Base-by-base conservation (phyloP, 37 sponge, comb jelly and placozoan species). In the Ephydatia muelleri region DNA sequence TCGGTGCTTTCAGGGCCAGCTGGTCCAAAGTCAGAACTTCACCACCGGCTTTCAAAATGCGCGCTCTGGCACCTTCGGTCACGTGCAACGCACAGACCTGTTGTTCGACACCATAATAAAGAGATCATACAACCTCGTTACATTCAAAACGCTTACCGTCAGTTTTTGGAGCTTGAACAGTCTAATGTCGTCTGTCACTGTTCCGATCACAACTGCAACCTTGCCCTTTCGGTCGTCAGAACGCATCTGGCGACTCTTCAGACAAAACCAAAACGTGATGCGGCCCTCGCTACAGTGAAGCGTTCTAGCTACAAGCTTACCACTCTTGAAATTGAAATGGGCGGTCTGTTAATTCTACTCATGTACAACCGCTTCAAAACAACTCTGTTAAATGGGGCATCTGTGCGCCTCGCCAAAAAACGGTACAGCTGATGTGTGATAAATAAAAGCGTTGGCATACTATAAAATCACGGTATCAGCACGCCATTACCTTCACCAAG, bases 1-100 rank as follows among this genome's bases (percentile, higher is more conserved):
- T 87, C 28, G 99, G 99, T 28, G 99, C 89, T 40, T 78, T 77
- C 57, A 99, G 84, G 0, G 99, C 99, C 64, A 99, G 94, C 83
- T 99, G 99, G 83, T 99, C 99, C 75, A 99, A 99, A 22, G 99
- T 97, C n/a, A 99, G 39, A 68, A 92, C 27, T 78, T 93, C 97
- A 2, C 99, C 99, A 49, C 99, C 99, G 47, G 96, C 90, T 88
- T 99, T 97, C 39, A 95, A 68, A 65, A 99, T 95, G 33, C 99
- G 75, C 28, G 92, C 94, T 30, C 97, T 75, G n/a, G 99, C 99
- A 34, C 94, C 88, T 73, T 94, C 99, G 0, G 99, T 97, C 27
- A 99, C 69, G 6, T 91, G 82, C 72, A 99, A 84, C 31, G 97
- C 95, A 90, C 98, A 98, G 19, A 95, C 57, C 89, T 87, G 27